Evolutionary conservation across 2,113 vertebrate species (phyloP).

Genomic region (Thunnus maccoyii): DNA sequence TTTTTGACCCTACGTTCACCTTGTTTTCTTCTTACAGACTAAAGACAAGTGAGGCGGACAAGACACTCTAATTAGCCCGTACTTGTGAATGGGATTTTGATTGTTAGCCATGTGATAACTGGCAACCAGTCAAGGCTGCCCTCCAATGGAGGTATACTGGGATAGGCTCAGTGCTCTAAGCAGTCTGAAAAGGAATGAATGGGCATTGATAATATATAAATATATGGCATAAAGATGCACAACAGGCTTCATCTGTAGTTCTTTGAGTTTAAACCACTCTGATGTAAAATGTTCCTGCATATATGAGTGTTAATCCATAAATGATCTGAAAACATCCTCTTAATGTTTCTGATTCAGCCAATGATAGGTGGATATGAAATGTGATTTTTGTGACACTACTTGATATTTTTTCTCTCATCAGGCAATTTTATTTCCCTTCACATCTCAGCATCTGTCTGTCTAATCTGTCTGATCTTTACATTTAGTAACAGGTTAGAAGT

Average conservation of each 20-base stretch:
- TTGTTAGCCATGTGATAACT: constrained; percentile 20
- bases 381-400: not conserved
- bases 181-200: constrained; percentile 27
- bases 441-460: not conserved
- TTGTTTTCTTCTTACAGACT: not conserved
- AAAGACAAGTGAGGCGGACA: constrained; percentile 23
- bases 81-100: constrained; percentile 10
- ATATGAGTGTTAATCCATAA: too few species aligned
- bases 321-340: not conserved
- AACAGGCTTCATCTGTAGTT: not conserved
- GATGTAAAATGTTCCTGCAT: too few species aligned
- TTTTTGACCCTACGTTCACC: constrained; percentile 8
- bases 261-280: too few species aligned
- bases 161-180: constrained; percentile 8
- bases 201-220: not conserved
- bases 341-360: not conserved
- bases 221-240: not conserved
- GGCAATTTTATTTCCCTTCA: not conserved
- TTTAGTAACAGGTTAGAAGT: constrained; percentile 12
- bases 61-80: constrained; percentile 13
- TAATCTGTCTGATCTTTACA: not conserved
- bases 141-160: not conserved
- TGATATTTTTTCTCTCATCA: not conserved
- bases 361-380: not conserved
- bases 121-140: constrained; percentile 14